A percentile compares a stretch with the other conserved stretches of the same genome.
phyloP scores from a whole-genome alignment of 92 coral and sea anemone genomes.

The Porites lobata region DNA sequence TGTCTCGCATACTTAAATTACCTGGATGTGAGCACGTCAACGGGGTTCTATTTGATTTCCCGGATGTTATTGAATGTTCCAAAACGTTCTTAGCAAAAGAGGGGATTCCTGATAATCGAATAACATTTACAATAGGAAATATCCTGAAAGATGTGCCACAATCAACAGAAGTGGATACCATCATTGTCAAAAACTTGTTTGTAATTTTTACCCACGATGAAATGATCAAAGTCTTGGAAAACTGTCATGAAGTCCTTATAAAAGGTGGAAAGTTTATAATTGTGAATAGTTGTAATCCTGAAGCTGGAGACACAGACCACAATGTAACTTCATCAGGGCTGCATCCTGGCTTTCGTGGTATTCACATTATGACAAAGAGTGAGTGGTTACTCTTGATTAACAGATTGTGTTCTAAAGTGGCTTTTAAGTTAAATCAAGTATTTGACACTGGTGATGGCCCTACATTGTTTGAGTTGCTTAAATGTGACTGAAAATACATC shows the following conservation, averaged over 20 bases:
- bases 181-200: slow-evolving; percentile 38
- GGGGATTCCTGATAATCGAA: not conserved
- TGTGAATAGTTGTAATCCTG: slow-evolving; percentile 42
- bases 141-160: slow-evolving; percentile 9
- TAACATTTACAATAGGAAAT: slow-evolving; percentile 9
- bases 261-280: slow-evolving; percentile 33
- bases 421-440: slow-evolving; percentile 29
- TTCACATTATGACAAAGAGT: slow-evolving; percentile 24
- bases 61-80: slow-evolving; percentile 15
- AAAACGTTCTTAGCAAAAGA: slow-evolving; percentile 12
- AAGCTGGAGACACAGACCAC: slow-evolving; percentile 26
- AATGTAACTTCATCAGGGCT: slow-evolving; percentile 16
- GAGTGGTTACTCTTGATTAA: slow-evolving; percentile 31
- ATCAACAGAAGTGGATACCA: slow-evolving; percentile 29
- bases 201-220: slow-evolving; percentile 22
- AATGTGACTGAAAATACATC: not conserved
- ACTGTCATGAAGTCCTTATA: slow-evolving; percentile 24
- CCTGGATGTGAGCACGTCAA: slow-evolving; percentile 70
- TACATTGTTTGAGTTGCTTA: slow-evolving; percentile 28
- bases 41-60: slow-evolving; percentile 53
- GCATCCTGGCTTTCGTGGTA: slow-evolving; percentile 20
- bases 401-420: slow-evolving; percentile 24
- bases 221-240: slow-evolving; percentile 35
- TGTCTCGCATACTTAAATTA: slow-evolving; percentile 62
- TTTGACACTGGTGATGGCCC: slow-evolving; percentile 47